phyloP scores from a whole-genome alignment of 2,113 vertebrate species.

The Catharus fuscescens region DNA sequence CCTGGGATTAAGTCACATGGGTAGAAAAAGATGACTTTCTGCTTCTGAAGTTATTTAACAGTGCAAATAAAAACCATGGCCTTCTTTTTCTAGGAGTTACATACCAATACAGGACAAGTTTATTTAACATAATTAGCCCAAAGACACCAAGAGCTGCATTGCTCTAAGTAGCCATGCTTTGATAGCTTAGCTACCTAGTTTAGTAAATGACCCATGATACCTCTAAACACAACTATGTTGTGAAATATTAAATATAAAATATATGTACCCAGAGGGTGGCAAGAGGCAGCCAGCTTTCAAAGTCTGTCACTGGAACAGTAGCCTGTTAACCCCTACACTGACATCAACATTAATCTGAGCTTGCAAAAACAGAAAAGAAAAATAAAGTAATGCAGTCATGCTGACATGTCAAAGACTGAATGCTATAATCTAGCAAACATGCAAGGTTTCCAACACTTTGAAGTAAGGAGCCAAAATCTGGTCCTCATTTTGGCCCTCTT shows the following conservation, averaged over 20 bases:
- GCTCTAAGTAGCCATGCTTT: neutral
- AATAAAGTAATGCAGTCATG: neutral
- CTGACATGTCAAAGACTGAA: neutral
- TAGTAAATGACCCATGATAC: neutral
- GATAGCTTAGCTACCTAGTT: neutral
- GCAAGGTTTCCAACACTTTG: neutral
- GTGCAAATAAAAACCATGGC: neutral
- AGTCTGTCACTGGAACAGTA: neutral
- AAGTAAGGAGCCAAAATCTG: neutral
- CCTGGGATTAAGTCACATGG: neutral
- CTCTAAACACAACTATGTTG: neutral
- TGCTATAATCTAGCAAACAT: neutral
- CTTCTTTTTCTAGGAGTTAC: neutral
- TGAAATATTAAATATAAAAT: neutral
- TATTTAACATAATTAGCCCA: neutral
- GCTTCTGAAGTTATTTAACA: neutral
- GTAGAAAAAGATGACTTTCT: neutral
- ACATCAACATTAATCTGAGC: neutral
- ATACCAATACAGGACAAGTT: neutral
- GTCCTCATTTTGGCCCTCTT: neutral
- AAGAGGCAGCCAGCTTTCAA: neutral
- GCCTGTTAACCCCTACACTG: neutral
- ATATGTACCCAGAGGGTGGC: neutral
- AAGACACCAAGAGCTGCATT: neutral
- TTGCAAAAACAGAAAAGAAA: neutral